These are phyloP conservation scores for Caenorhabditis angaria DNA, from an alignment of 2,888 invertebrate genomes.

Conservation along the genomic window DNA sequence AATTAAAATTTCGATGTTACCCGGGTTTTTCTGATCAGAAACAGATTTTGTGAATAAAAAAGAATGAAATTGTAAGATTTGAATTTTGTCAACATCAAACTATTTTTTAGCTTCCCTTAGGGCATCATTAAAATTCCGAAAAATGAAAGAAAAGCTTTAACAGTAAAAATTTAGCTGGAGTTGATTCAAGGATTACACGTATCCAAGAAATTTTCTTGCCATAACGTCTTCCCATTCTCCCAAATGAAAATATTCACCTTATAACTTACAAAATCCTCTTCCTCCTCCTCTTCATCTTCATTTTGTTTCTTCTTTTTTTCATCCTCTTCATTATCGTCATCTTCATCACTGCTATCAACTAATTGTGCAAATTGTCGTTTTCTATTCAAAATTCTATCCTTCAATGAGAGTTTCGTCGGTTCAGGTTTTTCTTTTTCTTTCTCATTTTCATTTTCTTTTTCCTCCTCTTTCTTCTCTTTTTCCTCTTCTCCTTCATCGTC, in stretches of 20 bases:
- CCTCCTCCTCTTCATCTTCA: not conserved
- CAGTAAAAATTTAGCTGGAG: too few species aligned
- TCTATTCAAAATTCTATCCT: conserved; percentile 14
- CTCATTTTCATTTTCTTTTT: not conserved
- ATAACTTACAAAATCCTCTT: conserved; percentile 11
- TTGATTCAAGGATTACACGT: too few species aligned
- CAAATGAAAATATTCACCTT: conserved; percentile 11
- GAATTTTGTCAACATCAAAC: too few species aligned
- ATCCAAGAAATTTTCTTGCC: too few species aligned
- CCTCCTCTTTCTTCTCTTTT: conserved; percentile 6
- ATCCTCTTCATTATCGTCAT: conserved; percentile 13
- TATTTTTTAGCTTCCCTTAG: too few species aligned
- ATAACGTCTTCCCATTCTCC: too few species aligned
- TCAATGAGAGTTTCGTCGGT: conserved; percentile 18
- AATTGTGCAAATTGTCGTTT: conserved; percentile 25
- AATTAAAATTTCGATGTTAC: too few species aligned
- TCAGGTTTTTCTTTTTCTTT: not conserved
- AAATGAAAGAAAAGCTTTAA: too few species aligned
- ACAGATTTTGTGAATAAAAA: too few species aligned
- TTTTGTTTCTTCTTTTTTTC: not conserved
- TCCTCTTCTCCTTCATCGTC: conserved; percentile 40
- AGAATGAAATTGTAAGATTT: too few species aligned
- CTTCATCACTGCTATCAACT: conserved; percentile 15
- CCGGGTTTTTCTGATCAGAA: too few species aligned
- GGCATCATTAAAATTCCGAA: too few species aligned